Evolutionary conservation across 2,888 invertebrate genomes (phyloP), one percentile per base, ranked within the genome.

Genomic region (Diplazon laetatorius): DNA sequence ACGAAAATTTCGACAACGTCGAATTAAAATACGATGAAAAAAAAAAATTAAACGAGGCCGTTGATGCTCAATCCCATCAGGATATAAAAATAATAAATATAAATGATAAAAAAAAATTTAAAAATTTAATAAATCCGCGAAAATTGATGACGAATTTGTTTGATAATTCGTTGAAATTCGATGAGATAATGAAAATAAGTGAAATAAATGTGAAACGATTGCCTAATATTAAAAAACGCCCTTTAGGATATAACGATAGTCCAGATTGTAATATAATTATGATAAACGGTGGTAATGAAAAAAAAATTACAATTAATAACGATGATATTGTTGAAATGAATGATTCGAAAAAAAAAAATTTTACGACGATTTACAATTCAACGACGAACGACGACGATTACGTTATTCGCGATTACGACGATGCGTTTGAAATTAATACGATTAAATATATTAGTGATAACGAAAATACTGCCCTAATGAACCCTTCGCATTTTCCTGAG

Each of bases 401-500:
- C n/a, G n/a, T n/a, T 9, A 55, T 87, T 86, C 88, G 88, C 85
- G 87, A 86, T 84, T 86, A 85, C 84, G 85, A 85, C 75, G 87
- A 88, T 86, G 87, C 87, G 85, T 85, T 84, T 89, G 88, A 86
- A 85, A 89, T 88, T 86, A 88, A 89, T 85, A 86, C 85, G 89
- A 89, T 87, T 86, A 89, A 88, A 85, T 88, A 89, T 85, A 87
- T 85, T 90, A 90, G 89, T 88, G 89, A 89, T 90, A 90, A 89
- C 84, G 87, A 90, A 88, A 90, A 89, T 89, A 90, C 89, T 89
- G 89, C 89, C 89, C 90, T 89, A 86, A 85, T 88, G 83, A 85
- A 88, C 87, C 87, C 87, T 85, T 85, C 88, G 86, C 89, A 89
- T 89, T 90, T 90, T 87, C 89, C 90, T 81, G 89, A 90, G 87